These are phyloP conservation scores for Pogona vitticeps DNA, from an alignment of 2,113 vertebrate species.

Conservation along the genomic window DNA sequence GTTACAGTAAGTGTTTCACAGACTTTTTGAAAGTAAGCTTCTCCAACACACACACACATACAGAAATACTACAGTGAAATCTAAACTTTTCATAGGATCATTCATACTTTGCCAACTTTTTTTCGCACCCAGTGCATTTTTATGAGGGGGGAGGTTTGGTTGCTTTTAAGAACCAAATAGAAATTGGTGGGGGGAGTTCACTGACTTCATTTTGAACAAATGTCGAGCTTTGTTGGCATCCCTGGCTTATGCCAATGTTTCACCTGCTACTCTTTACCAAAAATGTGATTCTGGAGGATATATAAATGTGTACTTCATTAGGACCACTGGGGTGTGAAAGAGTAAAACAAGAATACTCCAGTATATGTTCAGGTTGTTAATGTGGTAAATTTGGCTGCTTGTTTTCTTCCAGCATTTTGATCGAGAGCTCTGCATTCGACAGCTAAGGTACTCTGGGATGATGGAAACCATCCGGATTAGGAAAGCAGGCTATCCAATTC, in stretches of 20 bases:
- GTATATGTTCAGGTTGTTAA: background rate
- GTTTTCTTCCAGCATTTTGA: slow-evolving; percentile 84
- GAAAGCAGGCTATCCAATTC: slow-evolving; percentile 90
- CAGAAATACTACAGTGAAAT: background rate
- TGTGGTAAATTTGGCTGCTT: background rate
- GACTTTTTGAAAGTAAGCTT: background rate
- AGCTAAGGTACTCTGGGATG: slow-evolving; percentile 95
- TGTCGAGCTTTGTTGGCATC: background rate
- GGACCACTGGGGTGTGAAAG: background rate
- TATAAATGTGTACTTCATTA: background rate
- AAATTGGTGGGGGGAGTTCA: background rate
- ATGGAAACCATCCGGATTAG: slow-evolving; percentile 95
- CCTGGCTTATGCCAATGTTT: background rate
- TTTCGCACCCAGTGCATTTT: no score
- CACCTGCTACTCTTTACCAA: background rate
- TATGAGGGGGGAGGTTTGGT: background rate
- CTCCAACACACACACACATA: no score
- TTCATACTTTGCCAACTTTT: background rate
- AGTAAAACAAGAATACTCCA: background rate
- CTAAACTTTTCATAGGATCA: background rate
- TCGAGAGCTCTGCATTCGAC: slow-evolving; percentile 89
- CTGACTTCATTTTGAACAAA: background rate
- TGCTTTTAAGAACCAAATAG: no score
- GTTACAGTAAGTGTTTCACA: background rate
- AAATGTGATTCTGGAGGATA: background rate